Evolutionary conservation across 2,888 invertebrate genomes (phyloP).

Genomic region (Megaustenia siamemsis): DNA sequence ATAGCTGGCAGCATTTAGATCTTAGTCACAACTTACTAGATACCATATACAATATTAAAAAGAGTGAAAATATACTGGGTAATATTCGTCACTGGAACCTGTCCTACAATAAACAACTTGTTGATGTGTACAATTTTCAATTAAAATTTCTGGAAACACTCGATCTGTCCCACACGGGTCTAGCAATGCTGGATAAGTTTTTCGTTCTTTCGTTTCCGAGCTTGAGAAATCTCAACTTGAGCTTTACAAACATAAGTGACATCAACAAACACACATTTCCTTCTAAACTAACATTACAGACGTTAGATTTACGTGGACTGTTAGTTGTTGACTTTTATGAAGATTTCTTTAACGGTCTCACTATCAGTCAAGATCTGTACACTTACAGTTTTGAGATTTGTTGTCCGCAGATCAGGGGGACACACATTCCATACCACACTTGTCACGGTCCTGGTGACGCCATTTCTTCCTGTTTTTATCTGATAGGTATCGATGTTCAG

Average conservation of each 20-base stretch:
- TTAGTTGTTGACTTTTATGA: background rate
- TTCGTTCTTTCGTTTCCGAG: background rate
- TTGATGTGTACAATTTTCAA: background rate
- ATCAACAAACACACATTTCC: background rate
- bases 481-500: constrained; percentile 68
- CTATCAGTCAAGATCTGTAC: constrained; percentile 12
- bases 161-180: too few relatives aligned
- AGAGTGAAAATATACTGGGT: background rate
- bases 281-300: background rate
- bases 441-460: constrained; percentile 70
- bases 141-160: background rate
- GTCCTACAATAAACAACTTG: background rate
- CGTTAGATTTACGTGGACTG: background rate
- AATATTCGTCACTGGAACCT: constrained; percentile 4
- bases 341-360: constrained; percentile 17
- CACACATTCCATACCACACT: constrained; percentile 41
- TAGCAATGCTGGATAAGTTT: background rate
- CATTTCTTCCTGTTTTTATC: constrained; percentile 73
- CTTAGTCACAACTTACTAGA: background rate
- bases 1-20: background rate
- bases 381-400: constrained; percentile 46
- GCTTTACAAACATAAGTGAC: background rate
- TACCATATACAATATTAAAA: background rate
- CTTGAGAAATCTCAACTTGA: background rate
- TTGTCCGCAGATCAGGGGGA: constrained; percentile 34